Evolutionary conservation across 2,888 invertebrate species (phyloP).

Genomic region (Aphodius sticticus): DNA sequence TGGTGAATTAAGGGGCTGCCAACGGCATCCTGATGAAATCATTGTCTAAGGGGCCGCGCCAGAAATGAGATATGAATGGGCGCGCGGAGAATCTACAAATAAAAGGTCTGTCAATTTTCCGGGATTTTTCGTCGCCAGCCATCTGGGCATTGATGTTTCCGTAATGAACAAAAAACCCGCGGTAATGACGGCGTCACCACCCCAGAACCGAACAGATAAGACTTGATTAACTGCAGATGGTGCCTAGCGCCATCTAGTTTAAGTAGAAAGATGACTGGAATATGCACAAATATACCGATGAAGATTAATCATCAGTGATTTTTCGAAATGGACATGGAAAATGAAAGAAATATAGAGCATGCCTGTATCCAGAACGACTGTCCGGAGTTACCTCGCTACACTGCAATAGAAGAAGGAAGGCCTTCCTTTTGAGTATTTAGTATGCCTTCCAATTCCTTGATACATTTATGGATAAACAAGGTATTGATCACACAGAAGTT

Average conservation of each 20-base stretch:
- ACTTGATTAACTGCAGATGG: constrained; percentile 59
- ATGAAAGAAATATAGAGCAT: too few species aligned
- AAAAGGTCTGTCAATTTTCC: constrained; percentile 61
- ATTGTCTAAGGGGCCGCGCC: constrained; percentile 55
- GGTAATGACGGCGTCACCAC: constrained; percentile 55
- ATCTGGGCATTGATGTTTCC: constrained; percentile 58
- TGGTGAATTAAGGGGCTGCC: constrained; percentile 58
- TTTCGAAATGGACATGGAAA: too few species aligned
- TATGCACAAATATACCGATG: too few species aligned
- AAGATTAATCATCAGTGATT: too few species aligned
- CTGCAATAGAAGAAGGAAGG: too few species aligned
- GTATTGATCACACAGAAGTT: too few species aligned
- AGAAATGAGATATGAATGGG: constrained; percentile 60
- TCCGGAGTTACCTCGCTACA: too few species aligned
- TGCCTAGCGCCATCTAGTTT: background rate
- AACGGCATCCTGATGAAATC: constrained; percentile 52
- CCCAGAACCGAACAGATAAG: constrained; percentile 48
- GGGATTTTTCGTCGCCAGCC: constrained; percentile 62
- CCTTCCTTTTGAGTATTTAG: too few species aligned
- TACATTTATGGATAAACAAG: too few species aligned
- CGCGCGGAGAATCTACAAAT: constrained; percentile 58
- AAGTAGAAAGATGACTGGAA: background rate
- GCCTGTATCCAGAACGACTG: too few species aligned
- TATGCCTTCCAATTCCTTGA: too few species aligned
- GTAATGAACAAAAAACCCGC: constrained; percentile 59